Conservation (phyloP, 2,797 vertebrate species). For the Leptatherina wallacei region DNA sequence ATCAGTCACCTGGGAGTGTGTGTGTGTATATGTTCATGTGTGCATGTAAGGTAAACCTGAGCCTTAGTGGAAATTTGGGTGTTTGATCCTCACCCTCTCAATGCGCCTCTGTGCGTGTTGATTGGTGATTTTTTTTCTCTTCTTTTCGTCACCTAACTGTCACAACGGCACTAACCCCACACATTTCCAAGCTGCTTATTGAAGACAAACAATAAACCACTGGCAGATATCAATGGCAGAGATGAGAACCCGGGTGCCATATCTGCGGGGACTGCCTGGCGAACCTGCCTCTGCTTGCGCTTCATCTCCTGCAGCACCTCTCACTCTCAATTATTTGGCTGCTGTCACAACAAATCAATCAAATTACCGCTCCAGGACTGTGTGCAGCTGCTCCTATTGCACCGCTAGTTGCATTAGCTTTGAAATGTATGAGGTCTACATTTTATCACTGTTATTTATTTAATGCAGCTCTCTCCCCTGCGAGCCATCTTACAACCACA, state of each 20-base stretch:
- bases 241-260: slow-evolving; percentile 86
- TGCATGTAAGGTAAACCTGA: slow-evolving; percentile 59
- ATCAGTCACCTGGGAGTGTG: slow-evolving; percentile 66
- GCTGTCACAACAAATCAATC: slow-evolving; percentile 99
- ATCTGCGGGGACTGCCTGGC: slow-evolving; percentile 90
- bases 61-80: slow-evolving; percentile 47
- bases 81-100: slow-evolving; percentile 71
- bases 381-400: slow-evolving; percentile 91
- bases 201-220: slow-evolving; percentile 90
- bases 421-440: slow-evolving; percentile 94
- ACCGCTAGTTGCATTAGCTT: slow-evolving; percentile 92
- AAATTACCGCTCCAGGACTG: slow-evolving; percentile 95
- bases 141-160: slow-evolving; percentile 58
- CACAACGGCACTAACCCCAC: slow-evolving; percentile 83
- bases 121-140: slow-evolving; percentile 68
- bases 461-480: slow-evolving; percentile 87
- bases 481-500: slow-evolving; percentile 87
- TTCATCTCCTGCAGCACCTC: slow-evolving; percentile 95
- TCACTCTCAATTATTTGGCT: slow-evolving; percentile 99
- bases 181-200: slow-evolving; percentile 81
- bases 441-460: slow-evolving; percentile 98
- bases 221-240: slow-evolving; percentile 86
- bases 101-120: slow-evolving; percentile 68
- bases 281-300: slow-evolving; percentile 87
- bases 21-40: slow-evolving; percentile 33